Conservation (phyloP, 1,140 invertebrate genomes). For the Ericerus pela region DNA sequence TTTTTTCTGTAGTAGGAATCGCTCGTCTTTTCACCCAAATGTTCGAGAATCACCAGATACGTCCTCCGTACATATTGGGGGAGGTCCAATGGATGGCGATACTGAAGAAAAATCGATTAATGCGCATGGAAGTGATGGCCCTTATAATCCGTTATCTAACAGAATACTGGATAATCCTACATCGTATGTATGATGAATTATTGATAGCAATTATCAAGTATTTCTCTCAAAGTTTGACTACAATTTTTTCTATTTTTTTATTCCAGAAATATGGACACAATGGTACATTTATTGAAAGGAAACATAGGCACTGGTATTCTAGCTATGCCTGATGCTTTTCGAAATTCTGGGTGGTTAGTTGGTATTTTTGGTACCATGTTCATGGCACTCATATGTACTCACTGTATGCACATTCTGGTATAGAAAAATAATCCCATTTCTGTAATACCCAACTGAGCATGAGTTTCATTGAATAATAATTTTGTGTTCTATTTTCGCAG, state of each 20-base stretch:
- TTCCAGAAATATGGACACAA: constrained; percentile 53
- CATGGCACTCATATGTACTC: constrained; percentile 64
- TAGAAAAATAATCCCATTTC: constrained; percentile 20
- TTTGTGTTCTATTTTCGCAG: constrained; percentile 21
- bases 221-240: not conserved
- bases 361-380: constrained; percentile 53
- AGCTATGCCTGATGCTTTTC: constrained; percentile 71
- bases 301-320: constrained; percentile 73
- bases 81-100: constrained; percentile 5
- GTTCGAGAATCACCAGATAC: constrained; percentile 5
- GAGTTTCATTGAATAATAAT: not conserved
- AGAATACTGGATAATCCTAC: constrained; percentile 54
- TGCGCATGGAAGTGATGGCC: not conserved
- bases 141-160: constrained; percentile 45
- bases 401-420: constrained; percentile 77
- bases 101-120: not conserved
- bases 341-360: constrained; percentile 59
- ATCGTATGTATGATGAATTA: constrained; percentile 33
- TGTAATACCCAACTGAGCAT: not conserved
- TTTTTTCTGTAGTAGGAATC: not conserved
- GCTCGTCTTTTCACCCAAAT: not conserved
- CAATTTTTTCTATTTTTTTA: constrained; percentile 14
- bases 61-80: constrained; percentile 5
- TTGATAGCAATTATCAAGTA: not conserved
- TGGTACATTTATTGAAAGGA: constrained; percentile 64